Conservation (phyloP, 1,140 invertebrate genomes). For the Drosophila suzukii region DNA sequence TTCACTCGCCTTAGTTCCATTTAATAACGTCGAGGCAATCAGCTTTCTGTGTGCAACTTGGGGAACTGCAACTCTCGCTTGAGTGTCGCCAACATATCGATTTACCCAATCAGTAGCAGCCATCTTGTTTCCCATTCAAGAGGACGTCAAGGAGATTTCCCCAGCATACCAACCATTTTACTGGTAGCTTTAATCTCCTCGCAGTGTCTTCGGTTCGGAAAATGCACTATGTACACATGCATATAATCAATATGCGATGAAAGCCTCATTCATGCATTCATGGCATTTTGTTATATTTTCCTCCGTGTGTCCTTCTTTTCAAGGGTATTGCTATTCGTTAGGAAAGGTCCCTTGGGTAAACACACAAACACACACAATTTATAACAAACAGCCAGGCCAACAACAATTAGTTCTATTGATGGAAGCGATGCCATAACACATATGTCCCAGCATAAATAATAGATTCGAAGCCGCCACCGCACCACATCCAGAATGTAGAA, state of each 20-base stretch:
- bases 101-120: slow-evolving; percentile 39
- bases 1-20: background rate
- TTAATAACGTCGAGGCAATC: slow-evolving; percentile 6
- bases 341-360: slow-evolving; percentile 6
- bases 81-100: slow-evolving; percentile 25
- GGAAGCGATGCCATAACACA: slow-evolving; percentile 59
- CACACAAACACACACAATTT: slow-evolving; percentile 39
- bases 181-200: slow-evolving; percentile 20
- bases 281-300: slow-evolving; percentile 2
- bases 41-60: slow-evolving; percentile 10
- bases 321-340: background rate
- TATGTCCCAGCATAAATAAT: slow-evolving; percentile 74
- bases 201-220: background rate
- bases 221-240: slow-evolving; percentile 10
- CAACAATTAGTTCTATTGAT: slow-evolving; percentile 76
- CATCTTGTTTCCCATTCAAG: slow-evolving; percentile 33
- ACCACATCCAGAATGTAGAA: slow-evolving; percentile 2
- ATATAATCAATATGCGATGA: slow-evolving; percentile 33
- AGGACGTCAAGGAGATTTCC: slow-evolving; percentile 30
- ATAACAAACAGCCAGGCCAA: slow-evolving; percentile 42
- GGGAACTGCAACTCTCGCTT: slow-evolving; percentile 1
- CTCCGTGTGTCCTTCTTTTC: slow-evolving; percentile 5
- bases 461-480: slow-evolving; percentile 64
- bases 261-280: slow-evolving; percentile 21
- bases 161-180: background rate